Base-by-base conservation (phyloP, 2,797 vertebrate genomes). In the Botia kubotai region DNA sequence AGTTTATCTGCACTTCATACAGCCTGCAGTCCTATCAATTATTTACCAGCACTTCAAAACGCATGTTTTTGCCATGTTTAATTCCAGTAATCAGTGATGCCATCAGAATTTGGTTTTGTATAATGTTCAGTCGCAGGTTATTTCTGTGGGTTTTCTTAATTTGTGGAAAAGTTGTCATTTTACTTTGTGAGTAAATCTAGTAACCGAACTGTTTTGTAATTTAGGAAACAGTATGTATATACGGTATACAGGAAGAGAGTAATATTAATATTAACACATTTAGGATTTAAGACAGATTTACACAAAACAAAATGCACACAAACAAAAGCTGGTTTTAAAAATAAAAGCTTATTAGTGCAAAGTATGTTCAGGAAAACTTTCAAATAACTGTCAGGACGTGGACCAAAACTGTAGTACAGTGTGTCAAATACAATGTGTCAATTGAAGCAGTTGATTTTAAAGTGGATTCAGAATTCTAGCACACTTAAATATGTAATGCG, bases 1-100 rank as follows among this genome's bases (percentile, higher is more conserved):
- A 91, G 90, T 88, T 96, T 94, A 93, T 96, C 33, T 95, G 96
- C 96, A 94, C 94, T 94, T 90, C 92, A 95, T 95, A 96, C 94
- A 91, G 93, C 94, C 92, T 94, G 94, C 95, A 97, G 90, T 94
- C 90, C 89, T 91, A 50, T 57, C 7, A 16, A 63, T 13, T 17
- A 53, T 75, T 77, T 43, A 46, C 57, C 62, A 39, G 95, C 91
- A 94, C 91, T 83, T 87, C 80, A 87, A 90, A 81, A 85, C 93
- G 95, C 95, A 93, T 94, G 94, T 94, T 87, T 94, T 84, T 87
- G 91, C 83, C 91, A 90, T 92, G 81, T 52, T 60, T 53, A 29
- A 26, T 36, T 77, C 3, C 29, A n/a, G 16, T 67, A 48, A 62
- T 3, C 63, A 14, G 68, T 23, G 72, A 39, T 69, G 17, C 36